Conservation (phyloP, 2,888 invertebrate species). For the Allacma fusca region DNA sequence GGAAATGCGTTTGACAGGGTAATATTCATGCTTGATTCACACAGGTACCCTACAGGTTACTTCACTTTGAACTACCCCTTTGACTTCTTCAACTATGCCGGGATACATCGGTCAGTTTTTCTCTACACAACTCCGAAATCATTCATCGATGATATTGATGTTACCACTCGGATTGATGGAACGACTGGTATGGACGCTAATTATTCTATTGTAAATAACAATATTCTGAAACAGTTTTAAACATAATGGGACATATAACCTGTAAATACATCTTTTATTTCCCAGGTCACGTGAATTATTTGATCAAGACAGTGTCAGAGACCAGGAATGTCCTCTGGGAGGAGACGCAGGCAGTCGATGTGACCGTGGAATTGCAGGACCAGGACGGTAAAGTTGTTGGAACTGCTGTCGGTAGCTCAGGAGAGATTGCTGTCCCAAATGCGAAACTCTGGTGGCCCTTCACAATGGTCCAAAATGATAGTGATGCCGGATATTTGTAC, state of each 20-base stretch:
- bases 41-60: slow-evolving; percentile 71
- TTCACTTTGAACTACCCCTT: slow-evolving; percentile 83
- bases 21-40: no score
- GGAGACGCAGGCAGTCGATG: background rate
- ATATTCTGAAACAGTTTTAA: no score
- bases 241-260: no score
- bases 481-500: slow-evolving; percentile 77
- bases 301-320: no score
- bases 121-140: slow-evolving; percentile 86
- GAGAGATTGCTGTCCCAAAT: slow-evolving; percentile 73
- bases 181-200: slow-evolving; percentile 26
- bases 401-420: slow-evolving; percentile 63
- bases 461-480: slow-evolving; percentile 56
- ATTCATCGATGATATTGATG: slow-evolving; percentile 81
- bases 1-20: no score
- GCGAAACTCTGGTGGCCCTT: slow-evolving; percentile 90
- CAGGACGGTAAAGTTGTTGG: slow-evolving; percentile 51
- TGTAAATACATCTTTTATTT: no score
- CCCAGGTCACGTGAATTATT: no score
- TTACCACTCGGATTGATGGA: slow-evolving; percentile 27
- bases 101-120: slow-evolving; percentile 91
- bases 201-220: background rate
- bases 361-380: slow-evolving; percentile 47
- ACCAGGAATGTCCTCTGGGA: no score
- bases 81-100: slow-evolving; percentile 97